Evolutionary conservation across 2,113 vertebrate species (phyloP), one percentile per base, ranked within the genome.

Genomic region (Apodemus speciosus): DNA sequence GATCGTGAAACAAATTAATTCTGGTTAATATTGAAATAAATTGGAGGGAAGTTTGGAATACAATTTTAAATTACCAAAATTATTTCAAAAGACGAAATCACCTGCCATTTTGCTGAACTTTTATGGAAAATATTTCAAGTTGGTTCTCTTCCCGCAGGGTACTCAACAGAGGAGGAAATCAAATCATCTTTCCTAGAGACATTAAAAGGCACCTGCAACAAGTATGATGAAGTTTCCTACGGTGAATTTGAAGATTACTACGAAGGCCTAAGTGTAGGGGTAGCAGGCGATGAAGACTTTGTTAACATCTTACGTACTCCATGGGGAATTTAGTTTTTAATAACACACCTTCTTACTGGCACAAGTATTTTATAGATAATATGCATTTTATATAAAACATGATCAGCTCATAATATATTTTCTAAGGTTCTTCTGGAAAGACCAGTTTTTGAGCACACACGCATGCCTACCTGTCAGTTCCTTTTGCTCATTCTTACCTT

Each of bases 191-290:
- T 99, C 97, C 87, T 98, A 32, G 98, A 98, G 96, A 98, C 98
- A n/a, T 88, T 99, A 85, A 73, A 94, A 96, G 96, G 97, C 58
- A 94, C 95, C 75, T 98, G 98, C 95, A 98, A 88, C 95, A 97
- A 97, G 60, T 89, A 97, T 49, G 97, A 35, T 58, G 97, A 98
- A 95, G 97, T 99, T 38, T 98, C 97, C 1, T 99, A 98, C 64
- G 96, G 98, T 49, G 98, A 99, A 97, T 99, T 99, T 86, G 98
- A 99, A 97, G 98, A 98, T 97, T 99, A 98, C 95, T 99, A 98
- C 89, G 98, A 99, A 97, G 98, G 98, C 83, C 96, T 99, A 95
- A 99, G 98, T 96, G 85, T 98, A 71, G 98, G 94, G 94, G 97
- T 98, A 32, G 0, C 46, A 75, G 83, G 86, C 58, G 98, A 99